Conservation (phyloP, 2,797 vertebrate genomes). For the Micromesistius poutassou region DNA sequence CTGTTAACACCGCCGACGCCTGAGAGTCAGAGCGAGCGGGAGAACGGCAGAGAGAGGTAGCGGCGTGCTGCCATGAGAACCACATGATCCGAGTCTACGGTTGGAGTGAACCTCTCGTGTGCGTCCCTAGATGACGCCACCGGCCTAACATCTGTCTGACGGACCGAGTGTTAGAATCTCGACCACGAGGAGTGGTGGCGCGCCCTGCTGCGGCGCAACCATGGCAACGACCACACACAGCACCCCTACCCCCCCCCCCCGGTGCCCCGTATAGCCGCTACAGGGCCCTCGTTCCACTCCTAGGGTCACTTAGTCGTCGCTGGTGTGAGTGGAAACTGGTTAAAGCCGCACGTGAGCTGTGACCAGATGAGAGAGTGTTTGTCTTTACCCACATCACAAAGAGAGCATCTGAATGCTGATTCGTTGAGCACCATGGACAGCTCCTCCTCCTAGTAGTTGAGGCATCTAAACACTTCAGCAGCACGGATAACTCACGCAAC, state of each 20-base stretch:
- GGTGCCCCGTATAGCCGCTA: neutral
- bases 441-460: too few relatives aligned
- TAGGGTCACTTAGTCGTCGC: neutral
- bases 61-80: too few relatives aligned
- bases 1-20: too few relatives aligned
- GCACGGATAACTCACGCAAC: too few relatives aligned
- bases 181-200: too few relatives aligned
- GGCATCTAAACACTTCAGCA: too few relatives aligned
- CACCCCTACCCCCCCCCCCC: too few relatives aligned
- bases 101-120: neutral
- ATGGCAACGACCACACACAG: neutral
- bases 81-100: neutral
- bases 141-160: neutral
- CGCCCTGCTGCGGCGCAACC: neutral
- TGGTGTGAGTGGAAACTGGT: too few relatives aligned
- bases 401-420: neutral
- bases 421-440: too few relatives aligned
- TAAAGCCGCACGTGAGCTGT: neutral
- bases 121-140: neutral
- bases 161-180: neutral
- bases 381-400: neutral
- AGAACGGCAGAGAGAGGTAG: too few relatives aligned
- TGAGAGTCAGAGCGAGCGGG: too few relatives aligned
- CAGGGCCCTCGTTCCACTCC: neutral
- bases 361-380: neutral